A percentile compares a stretch with the other conserved stretches of the same genome.
These are phyloP conservation scores for Rhinichthys klamathensis DNA, from an alignment of 2,113 vertebrate genomes.

Conservation along the genomic window DNA sequence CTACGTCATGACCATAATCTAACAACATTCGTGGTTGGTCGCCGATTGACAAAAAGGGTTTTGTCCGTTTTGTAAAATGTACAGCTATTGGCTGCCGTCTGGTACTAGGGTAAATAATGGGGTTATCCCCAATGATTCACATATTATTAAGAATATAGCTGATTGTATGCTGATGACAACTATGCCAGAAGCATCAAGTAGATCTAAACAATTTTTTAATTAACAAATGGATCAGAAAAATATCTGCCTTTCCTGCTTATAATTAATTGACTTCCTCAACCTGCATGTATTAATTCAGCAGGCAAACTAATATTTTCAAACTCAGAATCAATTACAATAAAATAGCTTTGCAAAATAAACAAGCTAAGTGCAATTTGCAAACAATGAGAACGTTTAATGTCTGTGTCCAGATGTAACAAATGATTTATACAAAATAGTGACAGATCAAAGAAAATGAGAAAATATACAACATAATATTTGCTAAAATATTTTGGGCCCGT, in stretches of 20 bases:
- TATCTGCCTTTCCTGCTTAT: not conserved
- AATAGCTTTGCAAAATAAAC: not conserved
- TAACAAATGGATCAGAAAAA: not conserved
- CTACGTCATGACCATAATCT: not conserved
- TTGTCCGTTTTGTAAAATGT: not conserved
- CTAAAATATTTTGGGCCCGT: slow-evolving; percentile 23
- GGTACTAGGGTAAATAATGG: slow-evolving; percentile 8
- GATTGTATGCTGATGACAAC: not conserved
- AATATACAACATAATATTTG: slow-evolving; percentile 33
- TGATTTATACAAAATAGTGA: slow-evolving; percentile 63
- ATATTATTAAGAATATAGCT: slow-evolving; percentile 7
- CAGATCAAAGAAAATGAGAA: slow-evolving; percentile 50
- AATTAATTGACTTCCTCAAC: not conserved
- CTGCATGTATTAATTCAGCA: not conserved
- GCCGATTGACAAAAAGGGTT: not conserved
- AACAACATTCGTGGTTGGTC: slow-evolving; percentile 8
- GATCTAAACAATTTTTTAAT: not conserved
- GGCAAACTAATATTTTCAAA: not conserved
- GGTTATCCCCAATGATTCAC: slow-evolving; percentile 43
- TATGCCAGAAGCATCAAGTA: not conserved
- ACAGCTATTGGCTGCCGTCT: not conserved
- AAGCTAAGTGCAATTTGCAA: slow-evolving; percentile 52
- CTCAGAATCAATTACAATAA: not conserved
- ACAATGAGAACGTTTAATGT: slow-evolving; percentile 66
- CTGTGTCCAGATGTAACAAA: slow-evolving; percentile 60